A percentile compares a stretch with the other conserved stretches of the same genome.
Evolutionary conservation across 1,140 invertebrate genomes (phyloP).

Genomic region (Planococcus citri): DNA sequence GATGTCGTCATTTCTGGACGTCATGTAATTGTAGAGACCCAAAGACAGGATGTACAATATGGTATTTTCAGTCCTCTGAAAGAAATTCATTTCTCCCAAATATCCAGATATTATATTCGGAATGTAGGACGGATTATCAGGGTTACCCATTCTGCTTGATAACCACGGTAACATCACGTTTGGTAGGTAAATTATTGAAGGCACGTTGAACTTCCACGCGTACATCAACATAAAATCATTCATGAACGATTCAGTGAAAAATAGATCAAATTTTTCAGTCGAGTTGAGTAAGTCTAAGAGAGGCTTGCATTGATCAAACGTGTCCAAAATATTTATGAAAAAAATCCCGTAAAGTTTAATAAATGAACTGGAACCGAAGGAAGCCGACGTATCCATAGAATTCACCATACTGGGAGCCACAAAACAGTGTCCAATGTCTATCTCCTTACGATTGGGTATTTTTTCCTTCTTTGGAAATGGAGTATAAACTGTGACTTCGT

Average conservation of each 20-base stretch:
- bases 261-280: slow-evolving; percentile 30
- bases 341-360: neutral
- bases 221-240: slow-evolving; percentile 28
- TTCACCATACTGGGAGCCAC: neutral
- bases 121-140: slow-evolving; percentile 27
- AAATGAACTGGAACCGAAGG: neutral
- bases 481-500: slow-evolving; percentile 31
- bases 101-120: slow-evolving; percentile 23
- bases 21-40: neutral
- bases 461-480: slow-evolving; percentile 37
- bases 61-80: slow-evolving; percentile 24
- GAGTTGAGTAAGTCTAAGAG: neutral
- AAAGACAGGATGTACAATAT: slow-evolving; percentile 21
- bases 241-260: slow-evolving; percentile 31
- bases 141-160: slow-evolving; percentile 33
- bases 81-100: slow-evolving; percentile 26
- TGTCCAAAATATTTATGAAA: neutral
- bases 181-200: slow-evolving; percentile 43
- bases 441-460: slow-evolving; percentile 39
- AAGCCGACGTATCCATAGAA: neutral
- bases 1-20: neutral
- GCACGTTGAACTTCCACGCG: slow-evolving; percentile 33
- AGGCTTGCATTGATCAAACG: slow-evolving; percentile 19
- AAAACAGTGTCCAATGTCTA: slow-evolving; percentile 29
- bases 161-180: slow-evolving; percentile 46